Evolutionary conservation across 2,888 invertebrate genomes (phyloP).

Genomic region (Scaptodrosophila latifasciaeformis): DNA sequence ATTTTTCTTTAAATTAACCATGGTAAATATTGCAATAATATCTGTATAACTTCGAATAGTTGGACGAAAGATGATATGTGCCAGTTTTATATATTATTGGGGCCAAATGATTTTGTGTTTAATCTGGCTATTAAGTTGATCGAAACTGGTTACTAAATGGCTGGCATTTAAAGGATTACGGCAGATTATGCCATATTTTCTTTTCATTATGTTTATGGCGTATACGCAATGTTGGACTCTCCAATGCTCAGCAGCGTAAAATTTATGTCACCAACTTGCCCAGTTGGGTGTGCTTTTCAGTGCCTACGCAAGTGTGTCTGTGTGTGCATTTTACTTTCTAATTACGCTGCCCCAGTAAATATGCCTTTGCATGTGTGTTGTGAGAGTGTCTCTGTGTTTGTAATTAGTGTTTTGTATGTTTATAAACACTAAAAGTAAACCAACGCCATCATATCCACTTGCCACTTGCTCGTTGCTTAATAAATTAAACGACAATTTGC

Average conservation of each 20-base stretch:
- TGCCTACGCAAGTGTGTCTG: not conserved
- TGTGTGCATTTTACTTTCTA: slow-evolving; percentile 47
- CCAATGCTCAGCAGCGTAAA: slow-evolving; percentile 1
- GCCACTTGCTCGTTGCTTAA: slow-evolving; percentile 48
- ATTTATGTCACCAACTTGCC: slow-evolving; percentile 25
- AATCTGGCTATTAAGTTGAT: too few relatives aligned
- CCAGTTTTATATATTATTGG: too few relatives aligned
- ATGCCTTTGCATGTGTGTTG: slow-evolving; percentile 6
- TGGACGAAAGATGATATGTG: too few relatives aligned
- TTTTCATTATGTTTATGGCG: slow-evolving; percentile 14
- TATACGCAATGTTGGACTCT: slow-evolving; percentile 44
- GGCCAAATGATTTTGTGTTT: too few relatives aligned
- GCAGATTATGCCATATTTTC: too few relatives aligned
- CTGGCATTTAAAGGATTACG: too few relatives aligned
- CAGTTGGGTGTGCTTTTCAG: too few relatives aligned
- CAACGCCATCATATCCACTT: too few relatives aligned
- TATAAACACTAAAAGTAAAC: slow-evolving; percentile 59
- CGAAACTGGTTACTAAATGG: too few relatives aligned
- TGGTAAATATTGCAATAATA: too few relatives aligned
- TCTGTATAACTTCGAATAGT: too few relatives aligned
- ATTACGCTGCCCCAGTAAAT: slow-evolving; percentile 39
- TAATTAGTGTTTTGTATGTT: slow-evolving; percentile 62
- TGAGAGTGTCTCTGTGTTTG: slow-evolving; percentile 24
- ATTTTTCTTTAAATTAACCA: too few relatives aligned
- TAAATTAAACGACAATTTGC: slow-evolving; percentile 67